phyloP scores from a whole-genome alignment of 2,113 vertebrate genomes.

The human (Homo sapiens) region GRCh38 chr12:56428501-56429000 shows the following conservation, averaged over 20 bases:
- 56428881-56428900: constrained; percentile 94
- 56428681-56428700: background rate
- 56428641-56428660: constrained; percentile 94
- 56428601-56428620: constrained; percentile 93
- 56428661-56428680: background rate
- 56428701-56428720: background rate
- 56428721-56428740: background rate
- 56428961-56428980: constrained; percentile 93
- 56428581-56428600: constrained; percentile 92
- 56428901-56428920: constrained; percentile 95
- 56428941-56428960: constrained; percentile 96
- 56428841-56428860: background rate
- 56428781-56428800: background rate
- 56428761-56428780: background rate
- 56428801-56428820: background rate
- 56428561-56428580: constrained; percentile 91
- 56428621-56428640: constrained; percentile 96
- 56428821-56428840: background rate
- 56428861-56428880: background rate
- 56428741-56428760: background rate
- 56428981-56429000: constrained; percentile 95
- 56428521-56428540: background rate
- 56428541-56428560: constrained; percentile 94
- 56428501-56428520: background rate
- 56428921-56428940: constrained; percentile 97